Evolutionary conservation across 2,797 vertebrate species (phyloP).

Genomic region (Ptychobarbus kaznakovi): DNA sequence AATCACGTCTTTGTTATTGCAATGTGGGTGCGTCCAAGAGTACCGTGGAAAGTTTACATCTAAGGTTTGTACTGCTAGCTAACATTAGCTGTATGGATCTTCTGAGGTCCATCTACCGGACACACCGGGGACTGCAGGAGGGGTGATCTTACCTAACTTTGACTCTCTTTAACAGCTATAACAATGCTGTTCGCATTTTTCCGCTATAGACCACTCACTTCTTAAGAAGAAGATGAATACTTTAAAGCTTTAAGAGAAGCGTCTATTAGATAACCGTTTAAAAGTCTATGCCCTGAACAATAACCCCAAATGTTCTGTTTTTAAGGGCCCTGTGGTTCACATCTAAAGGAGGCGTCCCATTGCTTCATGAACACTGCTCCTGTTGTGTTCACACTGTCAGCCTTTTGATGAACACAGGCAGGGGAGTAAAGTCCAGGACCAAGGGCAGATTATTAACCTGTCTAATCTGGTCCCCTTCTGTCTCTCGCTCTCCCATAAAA

Average conservation of each 20-base stretch:
- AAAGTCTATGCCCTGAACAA: constrained; percentile 6
- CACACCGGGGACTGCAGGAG: not conserved
- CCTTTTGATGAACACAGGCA: constrained; percentile 53
- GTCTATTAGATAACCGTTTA: not conserved
- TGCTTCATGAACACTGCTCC: constrained; percentile 40
- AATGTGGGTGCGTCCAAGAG: constrained; percentile 6
- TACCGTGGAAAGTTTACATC: not conserved
- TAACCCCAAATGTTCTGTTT: constrained; percentile 26
- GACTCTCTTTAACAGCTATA: not conserved
- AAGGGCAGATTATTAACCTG: constrained; percentile 68
- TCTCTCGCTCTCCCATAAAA: constrained; percentile 57
- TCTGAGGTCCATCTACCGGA: not conserved
- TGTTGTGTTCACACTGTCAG: constrained; percentile 42
- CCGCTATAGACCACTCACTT: not conserved
- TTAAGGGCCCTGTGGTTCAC: not conserved
- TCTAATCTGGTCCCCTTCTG: constrained; percentile 58
- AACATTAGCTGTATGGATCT: not conserved
- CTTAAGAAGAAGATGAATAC: not conserved
- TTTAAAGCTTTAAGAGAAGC: not conserved
- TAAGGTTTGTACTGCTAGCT: constrained; percentile 5
- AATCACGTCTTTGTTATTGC: not conserved
- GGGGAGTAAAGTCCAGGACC: constrained; percentile 65
- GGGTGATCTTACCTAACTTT: not conserved
- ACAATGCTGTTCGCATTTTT: not conserved
- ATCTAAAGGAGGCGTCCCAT: constrained; percentile 6